A percentile compares a stretch with the other conserved stretches of the same genome.
Evolutionary conservation across 1,140 invertebrate species (phyloP).

Genomic region (Drosophila santomea): DNA sequence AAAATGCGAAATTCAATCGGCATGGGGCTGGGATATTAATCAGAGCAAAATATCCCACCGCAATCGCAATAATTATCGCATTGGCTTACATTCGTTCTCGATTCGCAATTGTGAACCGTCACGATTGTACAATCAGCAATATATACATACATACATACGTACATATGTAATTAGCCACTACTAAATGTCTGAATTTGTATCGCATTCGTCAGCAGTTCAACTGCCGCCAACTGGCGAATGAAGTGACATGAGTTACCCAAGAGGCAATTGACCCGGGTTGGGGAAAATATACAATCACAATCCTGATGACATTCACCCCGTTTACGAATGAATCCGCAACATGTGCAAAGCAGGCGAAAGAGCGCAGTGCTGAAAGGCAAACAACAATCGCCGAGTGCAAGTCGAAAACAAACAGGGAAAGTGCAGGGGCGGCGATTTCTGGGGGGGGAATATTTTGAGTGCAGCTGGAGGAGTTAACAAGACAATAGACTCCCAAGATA

Average conservation of each 20-base stretch:
- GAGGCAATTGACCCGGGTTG: conserved; percentile 74
- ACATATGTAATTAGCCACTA: conserved; percentile 15
- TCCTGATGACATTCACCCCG: conserved; percentile 84
- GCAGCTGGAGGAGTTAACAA: not conserved
- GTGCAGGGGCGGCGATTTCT: not conserved
- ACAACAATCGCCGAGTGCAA: conserved; percentile 30
- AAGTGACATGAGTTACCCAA: conserved; percentile 60
- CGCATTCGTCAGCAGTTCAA: conserved; percentile 71
- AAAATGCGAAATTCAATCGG: conserved; percentile 16
- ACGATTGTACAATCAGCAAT: conserved; percentile 72
- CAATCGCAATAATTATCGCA: conserved; percentile 32
- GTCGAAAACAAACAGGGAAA: conserved; percentile 25
- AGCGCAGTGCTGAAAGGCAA: conserved; percentile 31
- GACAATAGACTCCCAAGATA: not conserved
- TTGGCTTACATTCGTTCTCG: conserved; percentile 52
- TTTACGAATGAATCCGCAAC: conserved; percentile 64
- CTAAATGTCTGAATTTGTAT: conserved; percentile 33
- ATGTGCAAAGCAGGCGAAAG: conserved; percentile 52
- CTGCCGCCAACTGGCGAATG: conserved; percentile 46
- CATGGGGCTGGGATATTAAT: conserved; percentile 23
- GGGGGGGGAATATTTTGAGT: not conserved
- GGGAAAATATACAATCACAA: conserved; percentile 64
- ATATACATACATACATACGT: not conserved
- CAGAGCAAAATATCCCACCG: conserved; percentile 9
- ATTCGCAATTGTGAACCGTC: conserved; percentile 38